Evolutionary conservation across 2,888 invertebrate species (phyloP).

Genomic region (Pseudococcus longispinus): DNA sequence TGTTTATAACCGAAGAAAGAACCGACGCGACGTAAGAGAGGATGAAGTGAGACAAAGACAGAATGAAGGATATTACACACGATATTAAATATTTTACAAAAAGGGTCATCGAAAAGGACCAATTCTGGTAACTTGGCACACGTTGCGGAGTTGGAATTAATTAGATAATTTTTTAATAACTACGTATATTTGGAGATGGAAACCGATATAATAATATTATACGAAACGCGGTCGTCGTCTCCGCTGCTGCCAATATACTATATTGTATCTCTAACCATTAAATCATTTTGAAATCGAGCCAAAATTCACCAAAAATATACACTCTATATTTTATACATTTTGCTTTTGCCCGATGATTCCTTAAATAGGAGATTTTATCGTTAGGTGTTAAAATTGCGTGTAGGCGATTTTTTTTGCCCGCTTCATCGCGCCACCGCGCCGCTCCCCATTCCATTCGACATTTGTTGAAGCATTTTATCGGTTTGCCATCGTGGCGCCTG

Average conservation of each 20-base stretch:
- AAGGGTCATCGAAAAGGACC: slow-evolving; percentile 18
- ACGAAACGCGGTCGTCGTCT: not conserved
- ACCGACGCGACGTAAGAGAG: too few species aligned
- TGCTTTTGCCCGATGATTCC: not conserved
- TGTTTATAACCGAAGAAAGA: not conserved
- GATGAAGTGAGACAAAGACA: not conserved
- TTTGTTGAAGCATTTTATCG: slow-evolving; percentile 7
- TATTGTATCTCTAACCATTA: not conserved
- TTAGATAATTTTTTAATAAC: slow-evolving; percentile 32
- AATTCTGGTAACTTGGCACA: not conserved
- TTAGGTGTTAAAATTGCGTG: slow-evolving; percentile 31
- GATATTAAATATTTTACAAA: not conserved
- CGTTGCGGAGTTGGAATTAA: not conserved
- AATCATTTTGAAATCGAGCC: slow-evolving; percentile 34
- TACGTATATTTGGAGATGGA: not conserved
- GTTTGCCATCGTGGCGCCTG: slow-evolving; percentile 27
- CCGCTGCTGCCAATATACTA: not conserved
- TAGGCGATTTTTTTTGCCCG: slow-evolving; percentile 12
- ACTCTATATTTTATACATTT: slow-evolving; percentile 19
- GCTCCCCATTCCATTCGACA: not conserved
- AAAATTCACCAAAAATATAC: slow-evolving; percentile 21
- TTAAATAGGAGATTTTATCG: slow-evolving; percentile 18
- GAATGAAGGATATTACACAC: not conserved
- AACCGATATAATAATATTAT: slow-evolving; percentile 6
- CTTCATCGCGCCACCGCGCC: not conserved